phyloP scores from a whole-genome alignment of 2,113 vertebrate species.

The Austrofundulus limnaeus region DNA sequence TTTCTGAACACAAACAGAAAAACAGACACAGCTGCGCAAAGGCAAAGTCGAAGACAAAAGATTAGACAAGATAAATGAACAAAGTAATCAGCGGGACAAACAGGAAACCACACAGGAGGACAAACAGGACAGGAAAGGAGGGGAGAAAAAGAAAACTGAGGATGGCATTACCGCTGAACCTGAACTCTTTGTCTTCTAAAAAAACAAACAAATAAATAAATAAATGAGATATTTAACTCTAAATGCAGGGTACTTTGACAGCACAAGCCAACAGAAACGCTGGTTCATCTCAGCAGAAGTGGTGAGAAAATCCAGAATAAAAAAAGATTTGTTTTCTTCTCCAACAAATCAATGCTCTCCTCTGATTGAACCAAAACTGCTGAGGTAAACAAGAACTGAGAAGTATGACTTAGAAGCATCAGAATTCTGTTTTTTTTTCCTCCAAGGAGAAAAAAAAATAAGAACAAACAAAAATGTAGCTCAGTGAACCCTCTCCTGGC shows the following conservation, averaged over 20 bases:
- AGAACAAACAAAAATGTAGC: constrained; percentile 50
- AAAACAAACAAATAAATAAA: constrained; percentile 11
- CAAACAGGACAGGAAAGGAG: constrained; percentile 41
- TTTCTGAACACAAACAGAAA: constrained; percentile 30
- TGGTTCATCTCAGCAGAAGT: constrained; percentile 53
- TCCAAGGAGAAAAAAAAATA: constrained; percentile 29
- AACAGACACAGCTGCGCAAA: constrained; percentile 27
- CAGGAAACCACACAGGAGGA: constrained; percentile 53
- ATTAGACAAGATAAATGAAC: constrained; percentile 59
- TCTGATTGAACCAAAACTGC: constrained; percentile 37
- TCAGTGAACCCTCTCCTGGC: constrained; percentile 72
- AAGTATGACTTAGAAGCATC: constrained; percentile 42
- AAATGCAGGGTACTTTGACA: background rate
- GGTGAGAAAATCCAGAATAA: constrained; percentile 38
- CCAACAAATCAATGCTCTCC: constrained; percentile 15
- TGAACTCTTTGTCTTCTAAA: background rate
- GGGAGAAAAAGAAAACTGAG: constrained; percentile 12
- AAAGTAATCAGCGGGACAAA: constrained; percentile 50
- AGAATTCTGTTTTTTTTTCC: constrained; percentile 46
- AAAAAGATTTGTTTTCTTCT: constrained; percentile 23
- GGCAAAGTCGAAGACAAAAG: constrained; percentile 25
- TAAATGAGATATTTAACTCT: constrained; percentile 14
- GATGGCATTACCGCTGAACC: constrained; percentile 14
- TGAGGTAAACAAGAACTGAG: constrained; percentile 50
- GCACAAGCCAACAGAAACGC: constrained; percentile 6